phyloP scores from a whole-genome alignment of 2,797 vertebrate species.

The Alosa sapidissima region DNA sequence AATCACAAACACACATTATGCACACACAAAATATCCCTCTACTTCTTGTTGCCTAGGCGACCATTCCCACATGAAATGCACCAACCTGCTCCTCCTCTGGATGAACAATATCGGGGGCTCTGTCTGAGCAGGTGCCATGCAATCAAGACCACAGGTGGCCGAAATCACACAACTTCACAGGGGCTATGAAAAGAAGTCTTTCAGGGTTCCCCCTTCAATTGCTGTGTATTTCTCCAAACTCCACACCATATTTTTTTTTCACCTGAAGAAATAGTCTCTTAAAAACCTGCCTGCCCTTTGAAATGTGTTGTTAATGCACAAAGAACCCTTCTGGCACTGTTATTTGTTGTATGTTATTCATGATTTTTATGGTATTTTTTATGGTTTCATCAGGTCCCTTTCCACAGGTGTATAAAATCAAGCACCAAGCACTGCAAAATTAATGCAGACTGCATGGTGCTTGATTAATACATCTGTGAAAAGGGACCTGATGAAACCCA shows the following conservation, averaged over 20 bases:
- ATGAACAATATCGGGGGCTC: constrained; percentile 30
- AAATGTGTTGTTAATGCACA: not conserved
- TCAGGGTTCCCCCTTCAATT: not conserved
- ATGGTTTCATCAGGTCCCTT: no score
- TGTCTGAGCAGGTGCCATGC: not conserved
- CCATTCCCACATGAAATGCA: constrained; percentile 24
- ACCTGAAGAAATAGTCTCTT: not conserved
- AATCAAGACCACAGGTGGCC: constrained; percentile 19
- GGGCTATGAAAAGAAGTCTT: not conserved
- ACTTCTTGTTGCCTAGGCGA: constrained; percentile 41
- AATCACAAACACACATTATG: not conserved
- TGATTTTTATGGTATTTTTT: no score
- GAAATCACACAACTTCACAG: not conserved
- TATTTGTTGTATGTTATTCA: not conserved
- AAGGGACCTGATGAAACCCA: no score
- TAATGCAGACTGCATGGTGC: no score
- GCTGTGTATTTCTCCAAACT: not conserved
- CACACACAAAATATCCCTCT: constrained; percentile 1
- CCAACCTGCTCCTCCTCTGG: constrained; percentile 18
- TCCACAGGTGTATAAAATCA: no score
- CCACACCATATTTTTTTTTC: no score
- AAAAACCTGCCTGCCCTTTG: not conserved
- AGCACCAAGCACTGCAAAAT: no score
- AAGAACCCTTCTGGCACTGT: not conserved
- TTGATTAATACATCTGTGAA: no score